Evolutionary conservation across 2,113 vertebrate species (phyloP).

Genomic region (Plecturocebus donacophilus): DNA sequence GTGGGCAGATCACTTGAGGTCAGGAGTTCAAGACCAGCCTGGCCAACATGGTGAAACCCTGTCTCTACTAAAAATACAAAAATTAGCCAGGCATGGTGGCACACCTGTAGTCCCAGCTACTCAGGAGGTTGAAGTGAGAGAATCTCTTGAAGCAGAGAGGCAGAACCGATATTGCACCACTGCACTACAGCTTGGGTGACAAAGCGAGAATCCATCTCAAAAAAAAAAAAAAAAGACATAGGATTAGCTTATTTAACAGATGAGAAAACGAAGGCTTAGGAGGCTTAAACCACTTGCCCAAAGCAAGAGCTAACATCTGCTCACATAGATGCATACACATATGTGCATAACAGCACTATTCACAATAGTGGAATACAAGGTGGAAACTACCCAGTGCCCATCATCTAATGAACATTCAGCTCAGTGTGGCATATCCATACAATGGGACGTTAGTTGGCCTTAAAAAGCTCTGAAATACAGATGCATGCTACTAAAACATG

Average conservation of each 20-base stretch:
- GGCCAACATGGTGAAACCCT: too few relatives aligned
- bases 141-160: too few relatives aligned
- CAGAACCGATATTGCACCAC: too few relatives aligned
- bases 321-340: background rate
- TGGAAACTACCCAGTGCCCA: background rate
- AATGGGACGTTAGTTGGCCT: background rate
- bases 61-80: too few relatives aligned
- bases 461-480: background rate
- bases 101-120: too few relatives aligned
- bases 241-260: background rate
- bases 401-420: background rate
- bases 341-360: background rate
- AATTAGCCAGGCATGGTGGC: too few relatives aligned
- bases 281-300: background rate
- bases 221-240: background rate
- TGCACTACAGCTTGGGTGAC: too few relatives aligned
- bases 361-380: background rate
- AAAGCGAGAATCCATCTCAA: too few relatives aligned
- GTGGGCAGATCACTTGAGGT: too few relatives aligned
- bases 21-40: too few relatives aligned
- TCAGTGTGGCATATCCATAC: background rate
- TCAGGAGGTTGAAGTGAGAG: too few relatives aligned
- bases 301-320: background rate
- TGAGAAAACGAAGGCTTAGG: background rate
- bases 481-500: background rate